Evolutionary conservation across 2,888 invertebrate species (phyloP).

Genomic region (Slavum lentiscoides): DNA sequence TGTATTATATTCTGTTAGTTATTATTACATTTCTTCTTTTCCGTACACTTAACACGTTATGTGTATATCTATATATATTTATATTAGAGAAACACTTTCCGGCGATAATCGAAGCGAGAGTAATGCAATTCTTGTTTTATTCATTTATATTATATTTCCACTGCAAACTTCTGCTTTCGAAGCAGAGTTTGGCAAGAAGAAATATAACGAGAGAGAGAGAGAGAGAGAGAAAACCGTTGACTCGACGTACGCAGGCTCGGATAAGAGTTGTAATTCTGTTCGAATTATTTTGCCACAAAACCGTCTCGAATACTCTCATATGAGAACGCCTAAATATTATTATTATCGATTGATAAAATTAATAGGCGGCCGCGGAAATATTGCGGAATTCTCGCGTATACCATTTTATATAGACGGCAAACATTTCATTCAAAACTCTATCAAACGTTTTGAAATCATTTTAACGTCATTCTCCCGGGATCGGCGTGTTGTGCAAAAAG

Average conservation of each 20-base stretch:
- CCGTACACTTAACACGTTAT: no score
- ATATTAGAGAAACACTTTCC: neutral
- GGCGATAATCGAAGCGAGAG: constrained; percentile 1
- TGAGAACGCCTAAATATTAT: neutral
- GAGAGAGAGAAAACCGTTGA: no score
- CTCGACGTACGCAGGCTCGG: neutral
- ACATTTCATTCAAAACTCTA: neutral
- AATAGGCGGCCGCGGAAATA: neutral
- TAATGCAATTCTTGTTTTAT: neutral
- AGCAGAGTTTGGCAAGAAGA: no score
- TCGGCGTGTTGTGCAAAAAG: neutral
- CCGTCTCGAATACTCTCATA: neutral
- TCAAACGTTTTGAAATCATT: constrained; percentile 8
- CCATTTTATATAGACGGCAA: neutral
- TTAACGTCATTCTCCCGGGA: neutral
- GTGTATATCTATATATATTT: no score
- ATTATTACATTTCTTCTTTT: no score
- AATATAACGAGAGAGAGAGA: no score
- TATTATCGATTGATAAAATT: neutral
- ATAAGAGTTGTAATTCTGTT: neutral
- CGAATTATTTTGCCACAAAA: neutral
- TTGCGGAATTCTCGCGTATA: neutral
- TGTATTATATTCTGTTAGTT: no score
- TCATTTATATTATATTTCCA: no score
- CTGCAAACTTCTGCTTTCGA: no score